Conservation (phyloP, 2,797 vertebrate genomes). For the Neosilurus mollespiculum region DNA sequence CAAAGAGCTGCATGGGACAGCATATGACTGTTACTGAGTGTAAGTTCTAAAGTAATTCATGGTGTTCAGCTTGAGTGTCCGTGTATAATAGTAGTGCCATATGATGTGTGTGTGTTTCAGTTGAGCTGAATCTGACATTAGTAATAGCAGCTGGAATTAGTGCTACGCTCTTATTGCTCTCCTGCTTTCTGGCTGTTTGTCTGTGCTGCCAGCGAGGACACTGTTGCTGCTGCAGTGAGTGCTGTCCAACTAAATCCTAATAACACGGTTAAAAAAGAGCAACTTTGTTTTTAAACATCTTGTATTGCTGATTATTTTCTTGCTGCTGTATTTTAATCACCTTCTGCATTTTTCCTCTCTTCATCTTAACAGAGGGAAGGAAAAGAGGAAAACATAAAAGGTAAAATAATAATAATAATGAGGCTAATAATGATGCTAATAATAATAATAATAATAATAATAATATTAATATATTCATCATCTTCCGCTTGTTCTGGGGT, state of each 20-base stretch:
- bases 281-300: not conserved
- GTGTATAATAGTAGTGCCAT: not conserved
- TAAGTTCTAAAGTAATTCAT: conserved; percentile 4
- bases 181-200: conserved; percentile 70
- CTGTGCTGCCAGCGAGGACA: conserved; percentile 57
- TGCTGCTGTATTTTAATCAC: not conserved
- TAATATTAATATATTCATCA: no score
- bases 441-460: not conserved
- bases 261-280: not conserved
- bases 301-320: no score
- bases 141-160: not conserved
- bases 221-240: conserved; percentile 10
- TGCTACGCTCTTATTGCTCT: conserved; percentile 38
- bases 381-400: conserved; percentile 4
- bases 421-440: no score
- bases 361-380: not conserved
- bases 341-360: not conserved
- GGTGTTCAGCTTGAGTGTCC: not conserved
- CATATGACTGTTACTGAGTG: conserved; percentile 69
- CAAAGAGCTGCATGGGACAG: conserved; percentile 74
- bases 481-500: no score
- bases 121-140: not conserved
- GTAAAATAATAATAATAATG: not conserved
- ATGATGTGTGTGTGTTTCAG: conserved; percentile 3
- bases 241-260: not conserved